Percentiles rank a stretch among this genome's conserved stretches.
Conservation (phyloP, 2,797 vertebrate genomes). For the Merluccius polli region DNA sequence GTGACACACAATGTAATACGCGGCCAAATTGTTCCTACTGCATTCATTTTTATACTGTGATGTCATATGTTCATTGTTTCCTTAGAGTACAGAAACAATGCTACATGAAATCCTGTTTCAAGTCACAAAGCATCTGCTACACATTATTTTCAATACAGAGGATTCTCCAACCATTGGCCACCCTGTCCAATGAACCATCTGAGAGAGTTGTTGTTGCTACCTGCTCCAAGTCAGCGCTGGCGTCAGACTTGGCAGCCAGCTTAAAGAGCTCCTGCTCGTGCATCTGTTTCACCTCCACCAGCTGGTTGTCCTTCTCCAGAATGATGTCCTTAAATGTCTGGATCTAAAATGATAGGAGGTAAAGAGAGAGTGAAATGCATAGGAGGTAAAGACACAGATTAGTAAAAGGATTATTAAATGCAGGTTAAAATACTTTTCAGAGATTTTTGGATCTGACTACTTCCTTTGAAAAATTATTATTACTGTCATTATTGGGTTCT, state of each 20-base stretch:
- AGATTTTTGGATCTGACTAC: background rate
- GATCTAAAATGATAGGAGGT: slow-evolving; percentile 64
- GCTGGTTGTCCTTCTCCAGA: slow-evolving; percentile 79
- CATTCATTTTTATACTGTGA: background rate
- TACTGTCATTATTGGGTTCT: background rate
- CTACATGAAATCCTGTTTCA: background rate
- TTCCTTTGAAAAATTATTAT: background rate
- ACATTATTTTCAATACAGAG: background rate
- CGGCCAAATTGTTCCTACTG: background rate
- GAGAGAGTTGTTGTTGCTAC: slow-evolving; percentile 50
- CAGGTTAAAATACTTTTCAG: no score
- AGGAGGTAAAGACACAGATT: background rate
- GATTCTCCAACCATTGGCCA: background rate
- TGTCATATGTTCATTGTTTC: background rate
- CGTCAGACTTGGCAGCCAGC: slow-evolving; percentile 84
- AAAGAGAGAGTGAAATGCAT: background rate
- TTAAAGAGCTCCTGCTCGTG: slow-evolving; percentile 89
- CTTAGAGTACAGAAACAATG: background rate
- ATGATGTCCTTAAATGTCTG: slow-evolving; percentile 83
- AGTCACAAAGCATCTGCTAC: background rate
- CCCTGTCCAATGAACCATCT: background rate
- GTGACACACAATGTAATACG: background rate
- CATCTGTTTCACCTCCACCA: slow-evolving; percentile 73
- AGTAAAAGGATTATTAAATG: no score
- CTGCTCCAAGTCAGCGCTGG: slow-evolving; percentile 87